These are phyloP conservation scores for Nesoenas mayeri DNA, from an alignment of 2,113 vertebrate species.

Conservation along the genomic window DNA sequence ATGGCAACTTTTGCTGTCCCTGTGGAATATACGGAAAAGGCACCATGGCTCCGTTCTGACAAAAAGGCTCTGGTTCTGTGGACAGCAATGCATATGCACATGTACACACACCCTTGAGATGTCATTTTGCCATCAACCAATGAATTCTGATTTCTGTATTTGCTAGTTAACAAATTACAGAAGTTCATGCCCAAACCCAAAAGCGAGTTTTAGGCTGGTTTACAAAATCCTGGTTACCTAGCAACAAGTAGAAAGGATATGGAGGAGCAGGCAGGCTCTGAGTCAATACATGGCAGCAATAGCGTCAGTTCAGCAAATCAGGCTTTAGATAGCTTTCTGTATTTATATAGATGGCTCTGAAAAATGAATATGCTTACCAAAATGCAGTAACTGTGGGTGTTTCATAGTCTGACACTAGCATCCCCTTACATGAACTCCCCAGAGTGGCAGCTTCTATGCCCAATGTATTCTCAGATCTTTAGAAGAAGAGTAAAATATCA, in stretches of 20 bases:
- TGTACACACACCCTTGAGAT: background rate
- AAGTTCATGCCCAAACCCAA: constrained; percentile 7
- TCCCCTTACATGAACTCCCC: background rate
- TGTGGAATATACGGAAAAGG: background rate
- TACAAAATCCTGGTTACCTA: constrained; percentile 23
- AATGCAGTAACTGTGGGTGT: constrained; percentile 32
- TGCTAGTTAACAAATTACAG: background rate
- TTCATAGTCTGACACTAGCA: background rate
- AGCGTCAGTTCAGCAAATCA: background rate
- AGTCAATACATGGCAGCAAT: background rate
- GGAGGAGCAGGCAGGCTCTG: background rate
- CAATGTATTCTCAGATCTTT: background rate
- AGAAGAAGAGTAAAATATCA: background rate
- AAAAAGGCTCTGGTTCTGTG: background rate
- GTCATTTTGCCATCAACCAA: background rate
- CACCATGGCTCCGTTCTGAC: background rate
- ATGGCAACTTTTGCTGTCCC: background rate
- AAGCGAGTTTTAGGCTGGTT: background rate
- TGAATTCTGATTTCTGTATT: background rate
- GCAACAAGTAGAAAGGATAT: constrained; percentile 33
- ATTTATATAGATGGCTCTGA: constrained; percentile 28
- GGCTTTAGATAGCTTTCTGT: background rate
- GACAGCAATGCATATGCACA: background rate
- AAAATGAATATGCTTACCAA: constrained; percentile 16
- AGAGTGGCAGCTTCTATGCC: background rate